Evolutionary conservation across 2,888 invertebrate genomes (phyloP).

Genomic region (Orchestes rusci): DNA sequence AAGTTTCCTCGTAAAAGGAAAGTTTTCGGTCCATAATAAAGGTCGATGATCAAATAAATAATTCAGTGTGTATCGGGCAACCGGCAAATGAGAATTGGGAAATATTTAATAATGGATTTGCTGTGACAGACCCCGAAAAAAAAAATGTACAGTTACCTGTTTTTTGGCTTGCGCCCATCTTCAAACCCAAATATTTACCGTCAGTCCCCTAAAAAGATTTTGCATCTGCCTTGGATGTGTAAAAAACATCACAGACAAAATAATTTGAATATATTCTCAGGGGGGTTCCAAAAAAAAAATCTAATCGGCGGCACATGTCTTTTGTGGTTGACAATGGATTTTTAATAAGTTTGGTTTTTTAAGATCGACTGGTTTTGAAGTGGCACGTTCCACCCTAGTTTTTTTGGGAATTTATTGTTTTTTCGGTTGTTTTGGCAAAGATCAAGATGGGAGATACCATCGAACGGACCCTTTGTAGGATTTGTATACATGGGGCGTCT

Average conservation of each 20-base stretch:
- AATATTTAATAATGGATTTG: too few species aligned
- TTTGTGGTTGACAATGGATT: background rate
- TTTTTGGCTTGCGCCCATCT: too few species aligned
- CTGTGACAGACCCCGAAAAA: too few species aligned
- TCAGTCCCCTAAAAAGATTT: conserved; percentile 9
- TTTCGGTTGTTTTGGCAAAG: background rate
- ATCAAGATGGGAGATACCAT: too few species aligned
- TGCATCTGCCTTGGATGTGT: conserved; percentile 1
- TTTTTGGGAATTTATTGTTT: conserved; percentile 1
- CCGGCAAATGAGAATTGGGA: too few species aligned
- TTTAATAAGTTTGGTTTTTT: conserved; percentile 1
- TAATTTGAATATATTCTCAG: conserved; percentile 3
- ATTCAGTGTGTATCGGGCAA: conserved; percentile 19
- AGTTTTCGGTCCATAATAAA: conserved; percentile 18
- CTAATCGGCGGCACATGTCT: background rate
- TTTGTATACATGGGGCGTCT: too few species aligned
- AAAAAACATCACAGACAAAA: background rate
- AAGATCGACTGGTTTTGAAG: background rate
- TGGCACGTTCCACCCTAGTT: conserved; percentile 1
- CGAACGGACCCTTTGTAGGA: too few species aligned
- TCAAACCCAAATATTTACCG: too few species aligned
- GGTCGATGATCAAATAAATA: conserved; percentile 25
- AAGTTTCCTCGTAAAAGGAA: conserved; percentile 23
- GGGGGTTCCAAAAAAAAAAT: background rate
- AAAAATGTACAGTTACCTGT: too few species aligned